A percentile compares a stretch with the other conserved stretches of the same genome.
phyloP scores from a whole-genome alignment of 2,888 invertebrate species.

The Acutogordius australiensis region DNA sequence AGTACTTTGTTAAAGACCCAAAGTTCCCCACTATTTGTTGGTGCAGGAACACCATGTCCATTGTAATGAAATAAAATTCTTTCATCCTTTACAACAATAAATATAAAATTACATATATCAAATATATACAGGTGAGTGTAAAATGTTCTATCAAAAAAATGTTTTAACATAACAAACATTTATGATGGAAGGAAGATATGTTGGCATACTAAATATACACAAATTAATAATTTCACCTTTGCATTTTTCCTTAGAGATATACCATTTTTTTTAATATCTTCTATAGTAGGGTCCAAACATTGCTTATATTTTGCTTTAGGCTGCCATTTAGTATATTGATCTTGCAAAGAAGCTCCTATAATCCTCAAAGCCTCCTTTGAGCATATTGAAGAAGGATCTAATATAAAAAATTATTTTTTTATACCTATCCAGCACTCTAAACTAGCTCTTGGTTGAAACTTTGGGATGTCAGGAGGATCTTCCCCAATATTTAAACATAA shows the following conservation, averaged over 20 bases:
- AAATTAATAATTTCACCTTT: slow-evolving; percentile 29
- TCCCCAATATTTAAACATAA: slow-evolving; percentile 94
- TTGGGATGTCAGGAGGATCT: slow-evolving; percentile 88
- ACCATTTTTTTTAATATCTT: slow-evolving; percentile 86
- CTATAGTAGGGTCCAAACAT: slow-evolving; percentile 77
- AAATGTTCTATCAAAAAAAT: no score
- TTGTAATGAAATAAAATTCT: slow-evolving; percentile 94
- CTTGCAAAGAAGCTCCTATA: slow-evolving; percentile 62
- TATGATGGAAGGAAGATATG: neutral
- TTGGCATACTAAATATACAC: neutral
- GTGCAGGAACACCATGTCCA: slow-evolving; percentile 91
- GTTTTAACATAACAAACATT: neutral
- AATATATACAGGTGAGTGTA: no score
- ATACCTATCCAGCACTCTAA: slow-evolving; percentile 35
- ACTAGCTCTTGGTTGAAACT: slow-evolving; percentile 68
- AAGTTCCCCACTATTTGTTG: slow-evolving; percentile 86
- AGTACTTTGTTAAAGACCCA: slow-evolving; percentile 88
- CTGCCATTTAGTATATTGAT: slow-evolving; percentile 94
- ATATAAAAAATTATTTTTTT: slow-evolving; percentile 13
- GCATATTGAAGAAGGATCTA: slow-evolving; percentile 48
- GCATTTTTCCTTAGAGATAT: slow-evolving; percentile 72
- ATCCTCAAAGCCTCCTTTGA: slow-evolving; percentile 65
- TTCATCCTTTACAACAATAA: slow-evolving; percentile 36
- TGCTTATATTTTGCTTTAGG: slow-evolving; percentile 77
- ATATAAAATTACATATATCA: neutral